Conservation (phyloP, 2,797 vertebrate species). For the Mormyrops boulengeri region DNA sequence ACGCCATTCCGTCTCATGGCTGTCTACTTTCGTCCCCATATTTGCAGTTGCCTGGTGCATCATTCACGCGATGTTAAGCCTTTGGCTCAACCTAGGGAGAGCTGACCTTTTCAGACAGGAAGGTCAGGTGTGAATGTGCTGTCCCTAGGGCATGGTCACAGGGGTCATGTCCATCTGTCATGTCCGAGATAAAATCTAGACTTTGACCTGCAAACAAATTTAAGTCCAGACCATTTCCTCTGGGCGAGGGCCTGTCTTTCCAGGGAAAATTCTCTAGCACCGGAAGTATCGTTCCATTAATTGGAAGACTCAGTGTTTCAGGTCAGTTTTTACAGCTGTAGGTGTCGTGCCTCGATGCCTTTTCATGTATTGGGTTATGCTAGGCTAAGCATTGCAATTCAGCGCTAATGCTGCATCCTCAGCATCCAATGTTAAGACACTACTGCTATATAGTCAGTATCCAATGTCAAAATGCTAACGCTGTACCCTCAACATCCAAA, state of each 20-base stretch:
- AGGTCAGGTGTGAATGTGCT: background rate
- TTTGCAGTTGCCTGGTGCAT: background rate
- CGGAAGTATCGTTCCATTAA: background rate
- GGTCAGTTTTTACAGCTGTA: background rate
- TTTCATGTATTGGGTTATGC: background rate
- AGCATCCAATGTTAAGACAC: background rate
- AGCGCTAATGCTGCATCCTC: background rate
- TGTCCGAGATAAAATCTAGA: slow-evolving; percentile 22
- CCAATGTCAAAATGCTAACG: background rate
- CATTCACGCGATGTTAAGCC: background rate
- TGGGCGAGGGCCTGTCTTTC: background rate
- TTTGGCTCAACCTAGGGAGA: background rate
- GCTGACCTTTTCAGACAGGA: background rate
- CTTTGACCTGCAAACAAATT: slow-evolving; percentile 19
- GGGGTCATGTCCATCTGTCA: slow-evolving; percentile 23
- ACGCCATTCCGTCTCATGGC: background rate
- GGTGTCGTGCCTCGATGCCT: background rate
- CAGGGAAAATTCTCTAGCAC: background rate
- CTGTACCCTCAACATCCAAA: background rate
- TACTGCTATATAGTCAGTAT: background rate
- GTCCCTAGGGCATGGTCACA: slow-evolving; percentile 10
- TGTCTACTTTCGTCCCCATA: background rate
- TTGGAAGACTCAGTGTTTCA: background rate
- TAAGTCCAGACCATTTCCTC: background rate
- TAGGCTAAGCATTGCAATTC: background rate